phyloP scores from a whole-genome alignment of 1,140 invertebrate species.

The Eumaeus atala region DNA sequence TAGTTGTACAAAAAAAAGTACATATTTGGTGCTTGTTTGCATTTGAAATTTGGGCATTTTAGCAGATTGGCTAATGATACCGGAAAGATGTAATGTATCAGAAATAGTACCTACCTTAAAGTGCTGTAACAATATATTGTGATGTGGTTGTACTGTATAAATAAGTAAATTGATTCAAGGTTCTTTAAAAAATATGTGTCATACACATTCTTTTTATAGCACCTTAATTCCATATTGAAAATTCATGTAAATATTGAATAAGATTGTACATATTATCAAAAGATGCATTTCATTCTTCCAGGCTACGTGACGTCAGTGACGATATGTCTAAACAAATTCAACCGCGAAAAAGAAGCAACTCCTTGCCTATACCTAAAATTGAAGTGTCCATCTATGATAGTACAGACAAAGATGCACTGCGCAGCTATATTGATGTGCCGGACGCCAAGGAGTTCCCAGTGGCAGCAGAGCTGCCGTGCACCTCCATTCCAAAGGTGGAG shows the following conservation, averaged over 20 bases:
- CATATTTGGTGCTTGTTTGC: no score
- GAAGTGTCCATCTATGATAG: slow-evolving; percentile 89
- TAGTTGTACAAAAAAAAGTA: no score
- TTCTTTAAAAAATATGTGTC: no score
- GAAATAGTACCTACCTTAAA: no score
- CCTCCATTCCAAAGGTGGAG: slow-evolving; percentile 68
- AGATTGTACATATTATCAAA: background rate
- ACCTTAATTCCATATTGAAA: no score
- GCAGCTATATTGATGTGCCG: slow-evolving; percentile 85
- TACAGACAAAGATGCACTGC: slow-evolving; percentile 80
- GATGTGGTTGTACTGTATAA: no score
- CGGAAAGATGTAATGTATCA: no score
- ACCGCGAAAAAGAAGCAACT: slow-evolving; percentile 89
- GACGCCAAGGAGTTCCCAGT: slow-evolving; percentile 79
- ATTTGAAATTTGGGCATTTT: no score
- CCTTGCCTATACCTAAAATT: slow-evolving; percentile 94
- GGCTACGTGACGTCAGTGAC: slow-evolving; percentile 87
- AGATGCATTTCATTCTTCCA: slow-evolving; percentile 47
- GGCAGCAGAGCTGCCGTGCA: slow-evolving; percentile 61
- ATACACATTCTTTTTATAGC: no score
- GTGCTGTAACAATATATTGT: no score
- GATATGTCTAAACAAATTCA: slow-evolving; percentile 83
- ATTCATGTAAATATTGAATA: background rate
- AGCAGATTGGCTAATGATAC: no score
- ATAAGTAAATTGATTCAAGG: no score